These are phyloP conservation scores for Asarcornis scutulata DNA, from an alignment of 2,113 vertebrate species.

Conservation along the genomic window DNA sequence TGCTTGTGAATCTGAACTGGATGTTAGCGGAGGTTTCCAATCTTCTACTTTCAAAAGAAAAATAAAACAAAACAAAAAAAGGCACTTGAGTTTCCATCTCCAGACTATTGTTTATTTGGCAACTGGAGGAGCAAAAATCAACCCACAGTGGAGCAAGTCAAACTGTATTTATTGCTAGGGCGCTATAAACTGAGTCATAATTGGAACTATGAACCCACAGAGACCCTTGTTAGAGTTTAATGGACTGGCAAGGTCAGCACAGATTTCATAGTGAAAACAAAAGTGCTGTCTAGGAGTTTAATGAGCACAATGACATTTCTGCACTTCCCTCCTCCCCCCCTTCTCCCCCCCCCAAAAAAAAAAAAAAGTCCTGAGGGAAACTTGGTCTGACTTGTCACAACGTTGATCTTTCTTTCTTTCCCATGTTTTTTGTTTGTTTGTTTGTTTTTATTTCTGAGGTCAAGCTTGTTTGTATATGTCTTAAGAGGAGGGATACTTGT, in stretches of 20 bases:
- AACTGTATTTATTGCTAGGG: neutral
- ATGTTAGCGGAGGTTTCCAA: neutral
- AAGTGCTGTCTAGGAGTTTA: constrained; percentile 41
- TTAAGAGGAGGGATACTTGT: neutral
- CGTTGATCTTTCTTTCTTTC: neutral
- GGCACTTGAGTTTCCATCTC: neutral
- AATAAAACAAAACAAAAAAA: neutral
- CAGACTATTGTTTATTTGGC: neutral
- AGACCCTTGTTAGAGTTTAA: constrained; percentile 61
- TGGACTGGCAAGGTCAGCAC: constrained; percentile 36
- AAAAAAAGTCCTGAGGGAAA: neutral
- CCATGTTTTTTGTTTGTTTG: neutral
- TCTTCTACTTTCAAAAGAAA: neutral
- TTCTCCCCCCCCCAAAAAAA: too few relatives aligned
- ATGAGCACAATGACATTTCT: constrained; percentile 42
- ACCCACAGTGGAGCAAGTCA: neutral
- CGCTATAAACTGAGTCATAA: constrained; percentile 44
- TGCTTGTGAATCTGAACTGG: neutral
- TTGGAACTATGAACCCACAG: constrained; percentile 23
- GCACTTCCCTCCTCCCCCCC: neutral
- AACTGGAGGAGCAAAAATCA: constrained; percentile 37
- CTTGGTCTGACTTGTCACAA: neutral
- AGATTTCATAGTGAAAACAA: constrained; percentile 39
- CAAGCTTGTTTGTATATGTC: neutral
- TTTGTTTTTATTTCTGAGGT: neutral